Evolutionary conservation across 2,113 vertebrate species (phyloP).

Genomic region (Hypomesus transpacificus): DNA sequence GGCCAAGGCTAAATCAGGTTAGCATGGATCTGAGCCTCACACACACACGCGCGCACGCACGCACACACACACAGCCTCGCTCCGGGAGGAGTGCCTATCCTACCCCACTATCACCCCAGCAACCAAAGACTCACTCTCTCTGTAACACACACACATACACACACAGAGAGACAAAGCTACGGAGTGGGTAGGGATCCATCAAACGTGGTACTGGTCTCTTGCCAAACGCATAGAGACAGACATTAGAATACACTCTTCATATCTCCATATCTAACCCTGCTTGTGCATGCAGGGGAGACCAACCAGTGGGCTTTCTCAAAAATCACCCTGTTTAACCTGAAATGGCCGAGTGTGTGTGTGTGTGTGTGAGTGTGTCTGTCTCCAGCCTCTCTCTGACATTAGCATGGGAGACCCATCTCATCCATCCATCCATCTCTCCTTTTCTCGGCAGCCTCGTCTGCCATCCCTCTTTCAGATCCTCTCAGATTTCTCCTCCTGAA

Average conservation of each 20-base stretch:
- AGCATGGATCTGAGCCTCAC: conserved; percentile 88
- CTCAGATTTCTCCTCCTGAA: not conserved
- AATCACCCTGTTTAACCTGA: conserved; percentile 11
- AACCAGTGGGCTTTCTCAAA: not conserved
- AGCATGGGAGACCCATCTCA: not conserved
- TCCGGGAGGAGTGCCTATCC: conserved; percentile 69
- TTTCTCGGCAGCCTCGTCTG: not conserved
- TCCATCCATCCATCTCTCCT: not conserved
- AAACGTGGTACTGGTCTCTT: conserved; percentile 53
- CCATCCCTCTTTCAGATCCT: not conserved
- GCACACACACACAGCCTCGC: conserved; percentile 29
- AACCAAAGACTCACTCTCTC: conserved; percentile 48
- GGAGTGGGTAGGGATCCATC: conserved; percentile 20
- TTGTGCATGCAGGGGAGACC: not conserved
- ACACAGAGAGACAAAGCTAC: conserved; percentile 11
- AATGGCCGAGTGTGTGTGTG: not conserved
- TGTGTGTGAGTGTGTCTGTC: not conserved
- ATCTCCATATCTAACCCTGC: conserved; percentile 39
- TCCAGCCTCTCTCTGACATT: too few species aligned
- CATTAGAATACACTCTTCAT: conserved; percentile 38
- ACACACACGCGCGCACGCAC: conserved; percentile 32
- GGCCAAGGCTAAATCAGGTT: conserved; percentile 95
- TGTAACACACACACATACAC: conserved; percentile 7
- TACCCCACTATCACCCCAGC: conserved; percentile 70
- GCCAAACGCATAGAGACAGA: conserved; percentile 30